Evolutionary conservation across 2,113 vertebrate species (phyloP).

Genomic region (Trogon surrucura): DNA sequence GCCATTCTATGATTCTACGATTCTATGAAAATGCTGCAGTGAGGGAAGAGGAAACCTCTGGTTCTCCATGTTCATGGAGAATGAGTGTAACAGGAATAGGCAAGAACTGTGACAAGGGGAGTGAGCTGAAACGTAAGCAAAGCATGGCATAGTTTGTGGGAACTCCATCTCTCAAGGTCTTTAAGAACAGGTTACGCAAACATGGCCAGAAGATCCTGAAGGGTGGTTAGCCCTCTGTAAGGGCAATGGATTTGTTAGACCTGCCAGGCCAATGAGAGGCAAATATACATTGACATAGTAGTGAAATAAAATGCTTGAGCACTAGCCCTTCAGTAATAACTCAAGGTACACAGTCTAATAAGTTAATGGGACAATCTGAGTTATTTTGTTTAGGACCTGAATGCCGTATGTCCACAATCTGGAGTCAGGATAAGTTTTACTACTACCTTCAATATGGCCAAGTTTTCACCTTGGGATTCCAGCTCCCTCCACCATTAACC

Average conservation of each 20-base stretch:
- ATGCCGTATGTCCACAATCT: not conserved
- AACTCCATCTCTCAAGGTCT: not conserved
- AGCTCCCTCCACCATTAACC: not conserved
- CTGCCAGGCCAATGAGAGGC: not conserved
- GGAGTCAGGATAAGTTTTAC: not conserved
- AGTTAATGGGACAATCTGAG: not conserved
- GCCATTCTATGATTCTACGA: too few relatives aligned
- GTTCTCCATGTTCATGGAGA: fast-evolving
- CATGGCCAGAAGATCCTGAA: not conserved
- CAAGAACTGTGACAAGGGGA: not conserved
- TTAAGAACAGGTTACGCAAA: not conserved
- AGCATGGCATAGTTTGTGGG: not conserved
- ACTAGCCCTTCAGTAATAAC: not conserved
- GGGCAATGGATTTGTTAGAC: not conserved
- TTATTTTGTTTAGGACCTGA: not conserved
- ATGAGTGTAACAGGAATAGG: not conserved
- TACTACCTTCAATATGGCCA: not conserved
- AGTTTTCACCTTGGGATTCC: not conserved
- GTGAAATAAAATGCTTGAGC: not conserved
- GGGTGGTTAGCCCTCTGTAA: not conserved
- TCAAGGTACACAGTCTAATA: not conserved
- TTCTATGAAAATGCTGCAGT: not conserved
- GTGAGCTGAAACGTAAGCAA: not conserved
- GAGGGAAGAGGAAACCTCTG: not conserved
- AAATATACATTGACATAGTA: not conserved